phyloP scores from a whole-genome alignment of 1,140 invertebrate genomes.

The Popillia japonica region DNA sequence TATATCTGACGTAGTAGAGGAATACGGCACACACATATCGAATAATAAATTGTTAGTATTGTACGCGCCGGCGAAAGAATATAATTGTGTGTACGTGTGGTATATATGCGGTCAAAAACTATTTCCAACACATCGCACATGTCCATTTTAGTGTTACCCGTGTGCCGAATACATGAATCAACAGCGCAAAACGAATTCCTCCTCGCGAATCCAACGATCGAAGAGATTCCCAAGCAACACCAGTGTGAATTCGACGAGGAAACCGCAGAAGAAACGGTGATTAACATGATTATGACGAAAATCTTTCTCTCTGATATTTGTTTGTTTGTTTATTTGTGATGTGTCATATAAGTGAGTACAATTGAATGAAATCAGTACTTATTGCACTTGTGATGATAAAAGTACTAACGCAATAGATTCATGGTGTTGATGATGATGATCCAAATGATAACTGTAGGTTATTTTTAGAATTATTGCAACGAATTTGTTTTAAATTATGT shows the following conservation, averaged over 20 bases:
- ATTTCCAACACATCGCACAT: neutral
- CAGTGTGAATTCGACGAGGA: neutral
- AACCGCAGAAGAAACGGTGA: neutral
- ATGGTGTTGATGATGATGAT: neutral
- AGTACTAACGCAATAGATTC: neutral
- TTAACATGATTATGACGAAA: neutral
- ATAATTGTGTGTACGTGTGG: neutral
- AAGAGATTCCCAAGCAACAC: neutral
- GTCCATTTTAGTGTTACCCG: neutral
- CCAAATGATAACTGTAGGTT: neutral
- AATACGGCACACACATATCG: neutral
- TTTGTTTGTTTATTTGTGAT: neutral
- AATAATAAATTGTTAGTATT: neutral
- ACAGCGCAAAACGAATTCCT: neutral
- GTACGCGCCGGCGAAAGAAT: neutral
- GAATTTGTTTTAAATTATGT: neutral
- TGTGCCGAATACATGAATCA: constrained; percentile 15
- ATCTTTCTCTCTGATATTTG: neutral
- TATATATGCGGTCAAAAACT: neutral
- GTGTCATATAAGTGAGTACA: neutral
- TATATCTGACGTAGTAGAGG: constrained; percentile 9
- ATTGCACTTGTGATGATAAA: neutral
- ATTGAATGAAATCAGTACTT: neutral
- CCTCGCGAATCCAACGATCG: neutral
- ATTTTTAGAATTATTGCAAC: neutral